Base-by-base conservation (phyloP, 2,888 invertebrate species). In the Drosophila peninsularis region DNA sequence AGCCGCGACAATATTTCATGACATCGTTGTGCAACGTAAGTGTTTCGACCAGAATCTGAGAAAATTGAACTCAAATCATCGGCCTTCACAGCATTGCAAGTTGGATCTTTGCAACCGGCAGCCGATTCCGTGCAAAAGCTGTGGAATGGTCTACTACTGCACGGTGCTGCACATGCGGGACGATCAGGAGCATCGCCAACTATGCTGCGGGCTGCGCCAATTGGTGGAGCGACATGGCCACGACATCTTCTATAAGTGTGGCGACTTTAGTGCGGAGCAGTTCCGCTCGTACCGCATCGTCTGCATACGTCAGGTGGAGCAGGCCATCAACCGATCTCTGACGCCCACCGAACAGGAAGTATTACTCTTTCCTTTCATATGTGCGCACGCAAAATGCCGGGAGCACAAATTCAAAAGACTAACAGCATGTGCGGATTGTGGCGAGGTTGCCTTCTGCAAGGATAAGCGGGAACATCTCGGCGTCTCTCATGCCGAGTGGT, bases 321-420 rank as follows among this genome's bases (percentile, higher is more conserved):
- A 93, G 61, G 92, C 93, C 3, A 90, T 96, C 5, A 94, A 94
- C 70, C 93, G 96, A 11, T 90, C 93, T 3, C 86, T 96, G 45
- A 93, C 94, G 14, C 94, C 95, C 0, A 95, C 95, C 92, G 96
- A 96, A 88, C 94, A 94, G 69, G 96, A 96, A 85, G 94, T 95
- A 0, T 90, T 96, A 27, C 91, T 96, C 24, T 96, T 95, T 82
- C 95, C 96, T 0, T 93, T 94, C 62, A 92, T 95, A 5, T 96
- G 96, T 75, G 91, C 91, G 0, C 92, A 93, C 9, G 82, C 91
- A 0, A 90, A 89, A 0, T 96, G 96, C 82, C 93, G 94, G 58
- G 94, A 94, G 71, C 93, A 94, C 91, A 91, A 92, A 44, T 93
- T 92, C 50, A 89, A 90, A 17, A 93, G 92, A 64, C 82, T 95